Base-by-base conservation (phyloP, 2,888 invertebrate species). In the Stenoptilia bipunctidactyla region DNA sequence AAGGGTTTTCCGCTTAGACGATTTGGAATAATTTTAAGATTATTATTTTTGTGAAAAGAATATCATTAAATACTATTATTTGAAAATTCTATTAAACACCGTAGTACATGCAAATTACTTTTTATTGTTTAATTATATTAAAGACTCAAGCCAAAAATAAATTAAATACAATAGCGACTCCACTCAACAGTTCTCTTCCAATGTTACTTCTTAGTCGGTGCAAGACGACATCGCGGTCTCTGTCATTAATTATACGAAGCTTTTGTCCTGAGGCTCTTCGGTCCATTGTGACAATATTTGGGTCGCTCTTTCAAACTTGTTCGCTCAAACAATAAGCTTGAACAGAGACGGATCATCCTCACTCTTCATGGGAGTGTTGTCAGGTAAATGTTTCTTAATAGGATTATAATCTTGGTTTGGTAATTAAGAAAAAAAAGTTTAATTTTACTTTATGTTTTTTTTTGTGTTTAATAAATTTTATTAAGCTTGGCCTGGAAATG, bases 231-330 rank as follows among this genome's bases (percentile, higher is more conserved):
- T 75, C 66, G 71, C 73, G 70, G 76, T 71, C 71, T 66, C 63
- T 54, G 67, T 72, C 79, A 83, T 83, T 83, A 83, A 82, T 83
- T 83, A 83, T 80, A 71, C 70, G 66, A 48, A 58, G 71, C 80
- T 77, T 80, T 83, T 82, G 82, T 72, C 72, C 62, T 50, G 50
- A 58, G 63, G 61, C 68, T 63, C 68, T 63, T 59, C 50, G 59
- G 62, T 61, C 75, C 71, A 80, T 80, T 82, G 82, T 80, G 74
- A 80, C 79, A 82, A 77, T 76, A 79, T 80, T 82, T 68, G 75
- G 75, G 74, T 64, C 74, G 66, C 60, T 67, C 73, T 75, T 79
- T 77, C 73, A 75, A 74, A 69, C 61, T 55, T 55, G 45, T 47
- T 44, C 30, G 30, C 30, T 30, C 51, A 60, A 65, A 73, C 74